Conservation (phyloP, 2,113 vertebrate species). For the Peromyscus polionotus region DNA sequence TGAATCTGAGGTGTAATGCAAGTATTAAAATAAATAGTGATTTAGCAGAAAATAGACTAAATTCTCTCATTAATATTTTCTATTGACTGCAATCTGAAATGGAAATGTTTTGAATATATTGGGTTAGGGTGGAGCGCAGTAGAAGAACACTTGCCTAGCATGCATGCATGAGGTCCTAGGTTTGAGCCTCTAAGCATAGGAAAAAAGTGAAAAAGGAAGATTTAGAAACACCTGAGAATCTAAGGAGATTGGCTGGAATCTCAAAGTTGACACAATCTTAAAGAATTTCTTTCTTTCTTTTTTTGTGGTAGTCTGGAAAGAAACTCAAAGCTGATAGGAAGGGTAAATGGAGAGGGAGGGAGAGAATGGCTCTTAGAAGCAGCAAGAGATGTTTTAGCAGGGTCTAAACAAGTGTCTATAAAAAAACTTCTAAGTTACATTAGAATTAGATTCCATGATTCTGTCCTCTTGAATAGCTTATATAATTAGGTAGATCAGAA, state of each 20-base stretch:
- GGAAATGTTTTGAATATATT: conserved; percentile 4
- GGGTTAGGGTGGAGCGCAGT: background rate
- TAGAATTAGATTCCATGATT: background rate
- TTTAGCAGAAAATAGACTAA: background rate
- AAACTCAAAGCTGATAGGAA: conserved; percentile 22
- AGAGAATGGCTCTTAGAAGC: background rate
- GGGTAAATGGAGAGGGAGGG: background rate
- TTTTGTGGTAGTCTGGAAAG: background rate
- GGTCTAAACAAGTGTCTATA: background rate
- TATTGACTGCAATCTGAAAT: conserved; percentile 18
- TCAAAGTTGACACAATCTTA: background rate
- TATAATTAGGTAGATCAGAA: background rate
- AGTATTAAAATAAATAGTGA: conserved; percentile 22
- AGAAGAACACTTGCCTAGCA: background rate
- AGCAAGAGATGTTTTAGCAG: background rate
- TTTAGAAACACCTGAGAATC: background rate
- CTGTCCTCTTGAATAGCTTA: background rate
- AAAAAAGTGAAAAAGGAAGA: background rate
- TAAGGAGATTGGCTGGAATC: background rate
- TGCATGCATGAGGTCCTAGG: background rate
- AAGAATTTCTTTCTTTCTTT: background rate
- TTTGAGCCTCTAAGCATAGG: background rate
- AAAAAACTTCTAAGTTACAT: background rate
- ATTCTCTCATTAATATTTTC: conserved; percentile 6
- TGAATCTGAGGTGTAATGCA: background rate